A percentile compares a stretch with the other conserved stretches of the same genome.
phyloP scores from a whole-genome alignment of 1,140 invertebrate genomes.

The Kradibia gibbosae region DNA sequence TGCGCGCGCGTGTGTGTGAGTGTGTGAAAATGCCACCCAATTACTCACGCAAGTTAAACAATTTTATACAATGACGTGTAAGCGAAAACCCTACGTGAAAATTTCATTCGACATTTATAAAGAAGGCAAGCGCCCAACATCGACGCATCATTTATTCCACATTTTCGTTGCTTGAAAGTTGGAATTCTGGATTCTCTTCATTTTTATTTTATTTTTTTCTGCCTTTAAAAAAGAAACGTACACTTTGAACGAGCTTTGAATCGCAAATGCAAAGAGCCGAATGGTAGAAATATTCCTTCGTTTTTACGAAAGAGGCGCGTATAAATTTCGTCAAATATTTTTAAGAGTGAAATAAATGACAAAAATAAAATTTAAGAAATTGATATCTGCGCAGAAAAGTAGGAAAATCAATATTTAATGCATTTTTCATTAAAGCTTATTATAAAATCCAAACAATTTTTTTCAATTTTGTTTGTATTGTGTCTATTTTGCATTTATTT shows the following conservation, averaged over 20 bases:
- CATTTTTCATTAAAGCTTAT: too few species aligned
- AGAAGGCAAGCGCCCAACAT: neutral
- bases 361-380: neutral
- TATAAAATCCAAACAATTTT: too few species aligned
- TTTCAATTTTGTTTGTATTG: too few species aligned
- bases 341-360: neutral
- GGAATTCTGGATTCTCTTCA: neutral
- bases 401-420: too few species aligned
- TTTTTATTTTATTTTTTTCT: neutral
- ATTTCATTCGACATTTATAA: constrained; percentile 20
- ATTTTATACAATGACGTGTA: neutral
- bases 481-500: too few species aligned
- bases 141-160: constrained; percentile 8
- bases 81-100: neutral
- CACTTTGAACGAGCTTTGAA: constrained; percentile 34
- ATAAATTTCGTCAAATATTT: constrained; percentile 33
- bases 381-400: too few species aligned
- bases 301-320: constrained; percentile 1
- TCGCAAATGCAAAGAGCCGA: constrained; percentile 22
- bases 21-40: too few species aligned
- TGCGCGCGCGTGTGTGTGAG: too few species aligned
- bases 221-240: neutral
- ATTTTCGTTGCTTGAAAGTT: neutral
- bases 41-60: neutral
- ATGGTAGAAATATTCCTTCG: constrained; percentile 9